Conservation (phyloP, 2,797 vertebrate genomes). For the Propithecus perrieri region DNA sequence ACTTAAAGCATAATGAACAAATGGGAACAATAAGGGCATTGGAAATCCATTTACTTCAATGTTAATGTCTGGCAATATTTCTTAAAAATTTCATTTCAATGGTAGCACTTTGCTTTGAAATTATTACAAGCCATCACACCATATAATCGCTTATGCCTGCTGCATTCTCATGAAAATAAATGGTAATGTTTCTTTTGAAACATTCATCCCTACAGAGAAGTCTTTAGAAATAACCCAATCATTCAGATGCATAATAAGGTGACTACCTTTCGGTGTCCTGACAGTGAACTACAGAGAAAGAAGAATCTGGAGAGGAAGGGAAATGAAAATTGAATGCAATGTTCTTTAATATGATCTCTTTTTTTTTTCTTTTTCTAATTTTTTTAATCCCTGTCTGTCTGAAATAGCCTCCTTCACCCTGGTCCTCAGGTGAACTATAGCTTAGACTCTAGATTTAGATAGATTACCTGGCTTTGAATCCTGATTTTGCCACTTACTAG, state of each 20-base stretch:
- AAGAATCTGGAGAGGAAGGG: neutral
- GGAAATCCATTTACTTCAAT: neutral
- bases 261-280: neutral
- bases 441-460: neutral
- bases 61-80: neutral
- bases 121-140: slow-evolving; percentile 40
- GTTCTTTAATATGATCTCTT: neutral
- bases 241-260: neutral
- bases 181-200: slow-evolving; percentile 49
- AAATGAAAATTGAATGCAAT: neutral
- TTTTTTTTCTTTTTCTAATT: neutral
- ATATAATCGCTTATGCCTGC: neutral
- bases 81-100: neutral
- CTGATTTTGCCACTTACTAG: neutral
- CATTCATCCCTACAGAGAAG: neutral
- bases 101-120: slow-evolving; percentile 40
- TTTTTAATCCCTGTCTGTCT: neutral
- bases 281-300: neutral
- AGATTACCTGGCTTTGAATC: neutral
- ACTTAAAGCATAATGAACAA: neutral
- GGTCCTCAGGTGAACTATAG: neutral
- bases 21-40: neutral
- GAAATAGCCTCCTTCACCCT: neutral
- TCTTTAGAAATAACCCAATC: neutral
- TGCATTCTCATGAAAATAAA: slow-evolving; percentile 59